Percentiles rank a stretch among this genome's conserved stretches.
phyloP scores from a whole-genome alignment of 2,888 invertebrate genomes.

The Perizoma flavofasciatum region DNA sequence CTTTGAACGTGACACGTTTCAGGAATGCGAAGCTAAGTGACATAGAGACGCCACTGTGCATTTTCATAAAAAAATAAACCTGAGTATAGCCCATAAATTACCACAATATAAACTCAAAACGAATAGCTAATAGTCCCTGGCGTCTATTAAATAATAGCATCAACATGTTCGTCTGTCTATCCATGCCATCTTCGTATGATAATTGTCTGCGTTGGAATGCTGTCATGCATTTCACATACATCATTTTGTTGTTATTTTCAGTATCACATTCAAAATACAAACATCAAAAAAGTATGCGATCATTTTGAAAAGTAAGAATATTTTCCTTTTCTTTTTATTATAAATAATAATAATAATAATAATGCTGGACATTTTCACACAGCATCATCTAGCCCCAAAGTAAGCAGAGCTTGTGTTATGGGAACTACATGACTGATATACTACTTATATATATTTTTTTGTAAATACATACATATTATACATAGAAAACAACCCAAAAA shows the following conservation, averaged over 20 bases:
- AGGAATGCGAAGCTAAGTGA: conserved; percentile 52
- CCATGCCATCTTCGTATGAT: conserved; percentile 42
- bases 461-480: too few relatives aligned
- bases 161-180: conserved; percentile 45
- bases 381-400: too few relatives aligned
- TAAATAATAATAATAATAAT: too few relatives aligned
- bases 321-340: too few relatives aligned
- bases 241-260: conserved; percentile 1
- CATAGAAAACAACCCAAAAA: too few relatives aligned
- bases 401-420: too few relatives aligned
- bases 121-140: conserved; percentile 49
- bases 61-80: conserved; percentile 44
- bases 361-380: too few relatives aligned
- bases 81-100: conserved; percentile 40
- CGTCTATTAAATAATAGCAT: conserved; percentile 43
- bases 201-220: conserved; percentile 40
- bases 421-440: too few relatives aligned
- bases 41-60: conserved; percentile 46
- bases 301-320: too few relatives aligned
- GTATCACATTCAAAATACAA: too few relatives aligned
- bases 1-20: conserved; percentile 58
- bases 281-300: too few relatives aligned
- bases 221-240: conserved; percentile 12
- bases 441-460: too few relatives aligned
- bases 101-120: conserved; percentile 43